Conservation (phyloP, 2,888 invertebrate genomes). For the Pycnomerus fuliginosus region DNA sequence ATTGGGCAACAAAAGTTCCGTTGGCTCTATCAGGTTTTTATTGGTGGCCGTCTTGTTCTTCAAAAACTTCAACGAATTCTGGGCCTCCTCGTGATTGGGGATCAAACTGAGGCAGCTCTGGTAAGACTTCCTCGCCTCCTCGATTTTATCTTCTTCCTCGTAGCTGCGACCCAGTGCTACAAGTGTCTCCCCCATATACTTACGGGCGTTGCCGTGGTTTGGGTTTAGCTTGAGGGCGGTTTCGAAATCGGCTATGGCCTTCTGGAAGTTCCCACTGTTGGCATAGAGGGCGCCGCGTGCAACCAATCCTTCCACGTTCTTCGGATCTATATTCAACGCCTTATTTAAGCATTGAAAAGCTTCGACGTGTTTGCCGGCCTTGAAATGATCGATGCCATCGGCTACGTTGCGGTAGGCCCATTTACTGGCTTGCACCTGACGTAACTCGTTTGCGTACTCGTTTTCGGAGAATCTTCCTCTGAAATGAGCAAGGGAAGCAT, state of each 20-base stretch:
- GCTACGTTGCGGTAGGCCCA: constrained; percentile 91
- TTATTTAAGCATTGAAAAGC: constrained; percentile 93
- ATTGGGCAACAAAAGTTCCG: constrained; percentile 63
- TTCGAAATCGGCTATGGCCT: constrained; percentile 94
- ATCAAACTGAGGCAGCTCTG: constrained; percentile 80
- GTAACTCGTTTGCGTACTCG: constrained; percentile 81
- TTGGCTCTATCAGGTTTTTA: constrained; percentile 65
- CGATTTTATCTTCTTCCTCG: constrained; percentile 82
- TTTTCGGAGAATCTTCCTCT: constrained; percentile 76
- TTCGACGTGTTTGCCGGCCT: constrained; percentile 88
- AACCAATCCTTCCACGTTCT: constrained; percentile 89
- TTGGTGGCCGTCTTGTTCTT: constrained; percentile 62
- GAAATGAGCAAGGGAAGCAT: no score
- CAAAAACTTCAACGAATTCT: constrained; percentile 77
- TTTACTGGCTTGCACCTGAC: constrained; percentile 88
- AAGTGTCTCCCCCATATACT: constrained; percentile 91
- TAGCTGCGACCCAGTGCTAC: constrained; percentile 86
- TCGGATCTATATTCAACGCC: constrained; percentile 87
- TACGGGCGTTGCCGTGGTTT: constrained; percentile 88
- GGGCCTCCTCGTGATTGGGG: constrained; percentile 85
- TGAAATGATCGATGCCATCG: constrained; percentile 94
- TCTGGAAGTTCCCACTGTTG: constrained; percentile 89
- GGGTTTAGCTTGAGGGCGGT: constrained; percentile 85
- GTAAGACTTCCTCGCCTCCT: constrained; percentile 82
- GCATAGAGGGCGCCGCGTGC: constrained; percentile 91